Conservation (phyloP, 2,888 invertebrate species). For the Onthophagus sagittarius region DNA sequence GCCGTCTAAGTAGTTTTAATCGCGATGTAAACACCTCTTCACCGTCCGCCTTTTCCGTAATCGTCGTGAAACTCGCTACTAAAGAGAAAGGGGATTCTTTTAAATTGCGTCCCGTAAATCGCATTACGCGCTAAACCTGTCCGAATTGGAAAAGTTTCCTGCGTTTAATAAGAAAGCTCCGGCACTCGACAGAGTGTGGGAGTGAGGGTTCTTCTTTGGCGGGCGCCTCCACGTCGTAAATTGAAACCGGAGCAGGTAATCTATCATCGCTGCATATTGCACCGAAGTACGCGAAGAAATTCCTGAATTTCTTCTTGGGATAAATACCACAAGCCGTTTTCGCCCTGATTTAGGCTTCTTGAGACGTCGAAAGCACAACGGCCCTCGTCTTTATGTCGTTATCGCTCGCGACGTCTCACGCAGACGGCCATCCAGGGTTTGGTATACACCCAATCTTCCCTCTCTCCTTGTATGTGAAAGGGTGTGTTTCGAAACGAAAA, state of each 20-base stretch:
- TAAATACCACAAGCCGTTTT: background rate
- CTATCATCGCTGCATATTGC: background rate
- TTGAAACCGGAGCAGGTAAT: background rate
- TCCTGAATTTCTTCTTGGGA: background rate
- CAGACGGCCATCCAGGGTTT: background rate
- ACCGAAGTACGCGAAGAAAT: background rate
- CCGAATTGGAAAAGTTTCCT: slow-evolving; percentile 12
- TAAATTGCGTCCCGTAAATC: slow-evolving; percentile 9
- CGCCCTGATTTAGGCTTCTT: background rate
- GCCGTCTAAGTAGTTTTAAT: background rate
- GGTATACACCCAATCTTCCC: background rate
- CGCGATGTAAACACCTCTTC: background rate
- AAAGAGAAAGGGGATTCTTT: background rate
- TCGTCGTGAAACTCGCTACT: background rate
- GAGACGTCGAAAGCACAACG: background rate
- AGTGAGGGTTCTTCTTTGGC: background rate
- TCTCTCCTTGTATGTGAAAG: background rate
- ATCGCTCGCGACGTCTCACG: background rate
- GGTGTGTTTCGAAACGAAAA: background rate
- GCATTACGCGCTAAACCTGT: slow-evolving; percentile 9
- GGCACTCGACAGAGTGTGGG: background rate
- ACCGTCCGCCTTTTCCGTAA: background rate
- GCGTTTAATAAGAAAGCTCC: slow-evolving; percentile 10
- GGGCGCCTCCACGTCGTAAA: background rate
- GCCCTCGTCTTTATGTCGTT: background rate